A percentile compares a stretch with the other conserved stretches of the same genome.
Evolutionary conservation across 2,113 vertebrate species (phyloP).

Genomic region (Prietella phreatophila): DNA sequence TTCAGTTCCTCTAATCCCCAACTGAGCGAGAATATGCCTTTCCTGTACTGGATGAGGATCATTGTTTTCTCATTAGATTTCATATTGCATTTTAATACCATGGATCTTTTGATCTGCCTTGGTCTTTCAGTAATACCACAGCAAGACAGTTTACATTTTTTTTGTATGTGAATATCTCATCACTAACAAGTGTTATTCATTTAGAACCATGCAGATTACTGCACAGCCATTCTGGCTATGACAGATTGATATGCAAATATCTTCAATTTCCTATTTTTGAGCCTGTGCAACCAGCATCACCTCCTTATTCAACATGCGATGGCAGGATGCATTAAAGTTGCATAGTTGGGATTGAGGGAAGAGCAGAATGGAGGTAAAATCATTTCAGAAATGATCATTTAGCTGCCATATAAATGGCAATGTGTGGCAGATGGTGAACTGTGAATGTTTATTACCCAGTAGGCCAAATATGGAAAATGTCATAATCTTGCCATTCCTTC

Average conservation of each 20-base stretch:
- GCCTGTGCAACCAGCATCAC: constrained; percentile 46
- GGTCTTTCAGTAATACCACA: constrained; percentile 63
- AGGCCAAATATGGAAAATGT: constrained; percentile 58
- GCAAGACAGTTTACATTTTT: constrained; percentile 61
- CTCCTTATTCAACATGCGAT: constrained; percentile 11
- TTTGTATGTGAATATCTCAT: constrained; percentile 69
- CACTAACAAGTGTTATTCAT: constrained; percentile 60
- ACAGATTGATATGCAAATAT: constrained; percentile 63
- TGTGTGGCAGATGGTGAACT: constrained; percentile 50
- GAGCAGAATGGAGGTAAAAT: constrained; percentile 28
- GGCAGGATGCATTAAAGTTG: constrained; percentile 15
- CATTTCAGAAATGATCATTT: constrained; percentile 37
- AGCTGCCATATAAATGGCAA: constrained; percentile 37
- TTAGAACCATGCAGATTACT: constrained; percentile 59
- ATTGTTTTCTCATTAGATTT: constrained; percentile 57
- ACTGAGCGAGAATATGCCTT: constrained; percentile 46
- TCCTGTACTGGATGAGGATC: constrained; percentile 57
- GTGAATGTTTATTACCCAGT: constrained; percentile 59
- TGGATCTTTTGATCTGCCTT: constrained; percentile 57
- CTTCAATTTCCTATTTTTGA: constrained; percentile 47
- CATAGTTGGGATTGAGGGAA: constrained; percentile 28
- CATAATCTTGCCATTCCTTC: constrained; percentile 47
- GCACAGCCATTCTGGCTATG: constrained; percentile 58
- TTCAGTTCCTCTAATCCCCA: constrained; percentile 25
- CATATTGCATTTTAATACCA: constrained; percentile 66